A percentile compares a stretch with the other conserved stretches of the same genome.
phyloP scores from a whole-genome alignment of 2,797 vertebrate species.

The Amphiprion clarkii region DNA sequence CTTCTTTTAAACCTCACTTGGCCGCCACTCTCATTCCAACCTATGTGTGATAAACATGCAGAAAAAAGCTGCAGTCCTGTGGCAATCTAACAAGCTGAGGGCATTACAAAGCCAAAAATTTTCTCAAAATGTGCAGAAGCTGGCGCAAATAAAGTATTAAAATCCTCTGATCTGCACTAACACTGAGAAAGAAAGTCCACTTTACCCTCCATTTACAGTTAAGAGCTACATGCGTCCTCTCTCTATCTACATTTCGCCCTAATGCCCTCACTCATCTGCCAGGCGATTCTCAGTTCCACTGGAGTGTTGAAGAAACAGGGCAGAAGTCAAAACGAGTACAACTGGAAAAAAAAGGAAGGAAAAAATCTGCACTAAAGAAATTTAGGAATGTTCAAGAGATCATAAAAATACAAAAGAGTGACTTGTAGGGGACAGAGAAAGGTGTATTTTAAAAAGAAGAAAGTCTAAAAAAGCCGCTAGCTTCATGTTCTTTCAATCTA shows the following conservation, averaged over 20 bases:
- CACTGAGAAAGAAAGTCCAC: slow-evolving; percentile 6
- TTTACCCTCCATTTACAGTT: slow-evolving; percentile 15
- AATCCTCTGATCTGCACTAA: slow-evolving; percentile 21
- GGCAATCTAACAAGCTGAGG: slow-evolving; percentile 14
- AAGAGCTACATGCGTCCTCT: slow-evolving; percentile 48
- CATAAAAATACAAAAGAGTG: slow-evolving; percentile 50
- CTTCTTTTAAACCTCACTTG: slow-evolving; percentile 11
- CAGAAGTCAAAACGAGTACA: slow-evolving; percentile 49
- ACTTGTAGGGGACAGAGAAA: slow-evolving; percentile 36
- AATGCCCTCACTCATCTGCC: slow-evolving; percentile 16
- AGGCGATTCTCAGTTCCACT: slow-evolving; percentile 17
- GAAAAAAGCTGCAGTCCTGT: slow-evolving; percentile 40
- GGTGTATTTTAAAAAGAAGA: slow-evolving; percentile 25
- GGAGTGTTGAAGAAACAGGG: slow-evolving; percentile 49
- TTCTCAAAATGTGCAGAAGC: slow-evolving; percentile 5
- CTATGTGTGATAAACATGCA: slow-evolving; percentile 35
- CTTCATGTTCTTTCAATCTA: slow-evolving; percentile 29
- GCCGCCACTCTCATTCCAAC: slow-evolving; percentile 17
- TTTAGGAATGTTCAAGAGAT: slow-evolving; percentile 50
- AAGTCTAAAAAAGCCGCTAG: slow-evolving; percentile 41
- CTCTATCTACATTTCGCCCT: slow-evolving; percentile 37
- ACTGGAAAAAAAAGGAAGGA: slow-evolving; percentile 37
- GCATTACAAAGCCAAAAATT: slow-evolving; percentile 17
- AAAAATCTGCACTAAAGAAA: slow-evolving; percentile 45
- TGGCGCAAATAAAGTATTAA: not conserved